phyloP scores from a whole-genome alignment of 2,797 vertebrate species.

The Natrix natrix region DNA sequence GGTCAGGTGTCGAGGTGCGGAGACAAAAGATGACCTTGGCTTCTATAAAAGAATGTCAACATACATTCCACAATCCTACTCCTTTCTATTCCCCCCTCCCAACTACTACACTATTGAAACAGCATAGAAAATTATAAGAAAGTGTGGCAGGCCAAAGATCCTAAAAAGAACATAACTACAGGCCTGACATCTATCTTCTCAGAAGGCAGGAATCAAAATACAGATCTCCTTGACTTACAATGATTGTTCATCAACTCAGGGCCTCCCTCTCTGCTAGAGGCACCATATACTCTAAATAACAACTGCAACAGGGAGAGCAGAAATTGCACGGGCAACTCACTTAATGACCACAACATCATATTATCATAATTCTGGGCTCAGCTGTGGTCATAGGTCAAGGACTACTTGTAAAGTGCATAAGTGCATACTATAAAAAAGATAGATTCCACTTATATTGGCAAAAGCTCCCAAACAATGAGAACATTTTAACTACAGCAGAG shows the following conservation, averaged over 20 bases:
- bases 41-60: too few relatives aligned
- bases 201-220: neutral
- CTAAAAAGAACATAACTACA: too few relatives aligned
- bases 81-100: too few relatives aligned
- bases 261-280: neutral
- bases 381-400: neutral
- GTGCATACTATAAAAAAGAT: neutral
- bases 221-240: neutral
- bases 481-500: neutral
- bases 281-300: neutral
- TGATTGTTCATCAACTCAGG: neutral
- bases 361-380: neutral
- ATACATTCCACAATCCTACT: too few relatives aligned
- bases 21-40: too few relatives aligned
- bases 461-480: neutral
- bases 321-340: neutral
- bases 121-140: too few relatives aligned
- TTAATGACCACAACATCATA: neutral
- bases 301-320: neutral
- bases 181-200: too few relatives aligned
- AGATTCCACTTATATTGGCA: neutral
- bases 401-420: neutral
- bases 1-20: too few relatives aligned
- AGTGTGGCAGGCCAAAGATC: too few relatives aligned
- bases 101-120: too few relatives aligned